A percentile compares a stretch with the other conserved stretches of the same genome.
These are phyloP conservation scores for Battus philenor DNA, from an alignment of 1,140 invertebrate genomes.

Conservation along the genomic window DNA sequence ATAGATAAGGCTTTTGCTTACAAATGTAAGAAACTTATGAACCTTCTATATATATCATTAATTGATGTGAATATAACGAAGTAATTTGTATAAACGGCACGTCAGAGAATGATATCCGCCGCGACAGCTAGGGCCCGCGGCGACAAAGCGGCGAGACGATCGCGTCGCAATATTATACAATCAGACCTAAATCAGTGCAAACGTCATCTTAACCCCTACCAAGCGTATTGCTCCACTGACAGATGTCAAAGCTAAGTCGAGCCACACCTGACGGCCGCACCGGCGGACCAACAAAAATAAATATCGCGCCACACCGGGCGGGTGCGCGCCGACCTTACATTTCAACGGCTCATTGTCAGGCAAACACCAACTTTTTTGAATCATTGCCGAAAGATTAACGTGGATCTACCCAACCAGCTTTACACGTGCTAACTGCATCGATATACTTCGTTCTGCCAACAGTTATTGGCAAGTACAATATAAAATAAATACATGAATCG, in stretches of 20 bases:
- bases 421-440: too few species aligned
- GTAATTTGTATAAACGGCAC: too few species aligned
- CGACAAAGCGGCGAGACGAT: too few species aligned
- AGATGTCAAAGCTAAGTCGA: slow-evolving; percentile 15
- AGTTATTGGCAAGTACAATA: neutral
- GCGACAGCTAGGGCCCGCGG: too few species aligned
- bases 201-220: neutral
- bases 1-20: too few species aligned
- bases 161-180: neutral
- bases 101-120: too few species aligned
- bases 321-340: slow-evolving; percentile 32
- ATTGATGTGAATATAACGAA: too few species aligned
- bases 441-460: too few species aligned
- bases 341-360: slow-evolving; percentile 44
- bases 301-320: slow-evolving; percentile 25
- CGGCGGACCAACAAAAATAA: slow-evolving; percentile 31
- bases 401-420: slow-evolving; percentile 23
- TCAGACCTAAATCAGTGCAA: neutral
- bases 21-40: too few species aligned
- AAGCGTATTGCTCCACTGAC: neutral
- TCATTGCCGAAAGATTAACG: slow-evolving; percentile 18
- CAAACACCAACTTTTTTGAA: slow-evolving; percentile 30
- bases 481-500: too few species aligned
- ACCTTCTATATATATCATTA: too few species aligned
- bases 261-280: slow-evolving; percentile 25